A percentile compares a stretch with the other conserved stretches of the same genome.
Conservation (phyloP, 1,140 invertebrate species). For the Eumaeus atala region DNA sequence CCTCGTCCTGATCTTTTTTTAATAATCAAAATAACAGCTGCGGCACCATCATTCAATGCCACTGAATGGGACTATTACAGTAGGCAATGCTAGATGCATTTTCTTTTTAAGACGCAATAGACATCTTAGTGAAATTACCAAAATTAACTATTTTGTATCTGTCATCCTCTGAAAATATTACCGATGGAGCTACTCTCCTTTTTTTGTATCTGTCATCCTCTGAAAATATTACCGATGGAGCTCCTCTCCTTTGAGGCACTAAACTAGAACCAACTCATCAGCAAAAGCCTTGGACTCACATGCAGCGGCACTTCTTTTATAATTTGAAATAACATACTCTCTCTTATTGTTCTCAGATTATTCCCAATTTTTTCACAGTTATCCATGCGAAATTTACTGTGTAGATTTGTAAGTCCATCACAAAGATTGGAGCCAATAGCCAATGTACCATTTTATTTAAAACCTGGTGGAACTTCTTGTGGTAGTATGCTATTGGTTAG, state of each 20-base stretch:
- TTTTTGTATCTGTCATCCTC: constrained; percentile 98
- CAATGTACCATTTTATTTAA: too few species aligned
- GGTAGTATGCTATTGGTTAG: too few species aligned
- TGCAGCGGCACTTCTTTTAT: constrained; percentile 90
- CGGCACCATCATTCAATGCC: constrained; percentile 97
- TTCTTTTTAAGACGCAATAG: constrained; percentile 94
- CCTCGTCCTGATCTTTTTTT: too few species aligned
- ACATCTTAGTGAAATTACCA: constrained; percentile 91
- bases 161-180: constrained; percentile 90
- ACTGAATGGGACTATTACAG: constrained; percentile 99
- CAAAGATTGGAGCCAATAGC: constrained; percentile 95
- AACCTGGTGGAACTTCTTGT: too few species aligned
- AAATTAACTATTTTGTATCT: constrained; percentile 97
- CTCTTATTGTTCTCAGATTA: constrained; percentile 93
- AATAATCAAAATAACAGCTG: constrained; percentile 93
- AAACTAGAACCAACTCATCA: constrained; percentile 90
- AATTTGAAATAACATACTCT: constrained; percentile 95
- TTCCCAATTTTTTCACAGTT: constrained; percentile 95
- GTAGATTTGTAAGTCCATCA: constrained; percentile 98
- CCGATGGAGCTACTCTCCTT: constrained; percentile 85
- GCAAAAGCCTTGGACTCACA: constrained; percentile 87
- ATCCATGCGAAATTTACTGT: constrained; percentile 99
- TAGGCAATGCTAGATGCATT: constrained; percentile 98
- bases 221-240: constrained; percentile 82
- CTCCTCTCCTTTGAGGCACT: constrained; percentile 87